A percentile compares a stretch with the other conserved stretches of the same genome.
These are phyloP conservation scores for Chlorospingus flavigularis DNA, from an alignment of 2,797 vertebrate species.

Conservation along the genomic window DNA sequence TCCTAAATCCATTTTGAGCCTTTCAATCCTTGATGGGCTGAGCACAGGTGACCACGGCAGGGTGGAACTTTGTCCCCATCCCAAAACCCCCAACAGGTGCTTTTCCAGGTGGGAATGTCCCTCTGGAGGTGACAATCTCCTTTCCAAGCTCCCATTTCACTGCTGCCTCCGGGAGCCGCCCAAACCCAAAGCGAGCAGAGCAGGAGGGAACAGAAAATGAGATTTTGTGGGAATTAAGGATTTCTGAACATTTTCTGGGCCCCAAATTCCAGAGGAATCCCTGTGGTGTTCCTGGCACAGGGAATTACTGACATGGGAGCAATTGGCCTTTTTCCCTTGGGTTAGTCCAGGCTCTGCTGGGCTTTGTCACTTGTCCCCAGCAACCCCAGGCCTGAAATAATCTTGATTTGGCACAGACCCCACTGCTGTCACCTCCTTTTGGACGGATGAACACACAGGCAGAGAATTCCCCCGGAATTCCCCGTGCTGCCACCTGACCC, in stretches of 20 bases:
- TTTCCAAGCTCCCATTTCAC: not conserved
- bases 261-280: not conserved
- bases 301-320: not conserved
- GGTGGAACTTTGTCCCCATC: accelerated
- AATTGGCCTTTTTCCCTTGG: not conserved
- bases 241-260: not conserved
- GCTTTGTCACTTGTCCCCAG: not conserved
- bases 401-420: not conserved
- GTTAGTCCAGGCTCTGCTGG: not conserved
- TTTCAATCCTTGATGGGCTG: accelerated
- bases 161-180: not conserved
- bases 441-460: not conserved
- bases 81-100: not conserved
- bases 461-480: not conserved
- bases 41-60: not conserved
- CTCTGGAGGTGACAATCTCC: not conserved
- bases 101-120: not conserved
- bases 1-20: not conserved
- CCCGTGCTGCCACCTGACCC: not conserved
- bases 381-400: not conserved
- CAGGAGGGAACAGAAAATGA: not conserved
- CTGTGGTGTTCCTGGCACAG: not conserved
- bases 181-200: accelerated
- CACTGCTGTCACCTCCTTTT: not conserved
- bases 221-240: not conserved